Conservation (phyloP, 2,888 invertebrate species). For the Euplexia lucipara region DNA sequence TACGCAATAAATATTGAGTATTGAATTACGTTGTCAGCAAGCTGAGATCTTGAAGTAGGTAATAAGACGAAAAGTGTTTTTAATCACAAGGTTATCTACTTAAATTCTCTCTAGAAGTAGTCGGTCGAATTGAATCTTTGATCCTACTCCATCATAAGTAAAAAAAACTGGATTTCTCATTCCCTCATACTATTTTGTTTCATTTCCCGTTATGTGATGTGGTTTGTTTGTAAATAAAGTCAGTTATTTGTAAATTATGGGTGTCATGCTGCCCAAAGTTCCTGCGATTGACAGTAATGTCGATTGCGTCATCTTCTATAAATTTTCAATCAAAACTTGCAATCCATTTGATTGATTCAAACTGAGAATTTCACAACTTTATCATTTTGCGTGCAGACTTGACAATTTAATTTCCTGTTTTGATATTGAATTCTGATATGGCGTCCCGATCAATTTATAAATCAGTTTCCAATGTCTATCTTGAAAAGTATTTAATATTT, state of each 20-base stretch:
- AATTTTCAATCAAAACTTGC: constrained; percentile 36
- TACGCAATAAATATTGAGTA: too few species aligned
- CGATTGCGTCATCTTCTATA: neutral
- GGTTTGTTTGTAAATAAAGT: too few species aligned
- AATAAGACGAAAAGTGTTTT: too few species aligned
- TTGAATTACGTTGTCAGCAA: neutral
- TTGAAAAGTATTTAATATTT: constrained; percentile 1
- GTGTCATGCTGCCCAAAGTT: neutral
- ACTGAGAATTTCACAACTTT: constrained; percentile 42
- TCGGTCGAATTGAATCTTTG: too few species aligned
- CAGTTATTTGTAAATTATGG: too few species aligned
- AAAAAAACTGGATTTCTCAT: too few species aligned
- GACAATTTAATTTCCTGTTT: constrained; percentile 63
- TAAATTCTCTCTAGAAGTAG: too few species aligned
- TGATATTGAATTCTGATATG: constrained; percentile 51
- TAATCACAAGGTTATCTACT: too few species aligned
- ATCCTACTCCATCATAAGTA: too few species aligned
- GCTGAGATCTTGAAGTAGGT: too few species aligned
- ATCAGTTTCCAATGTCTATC: constrained; percentile 15
- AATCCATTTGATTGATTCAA: constrained; percentile 44
- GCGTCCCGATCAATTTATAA: constrained; percentile 40
- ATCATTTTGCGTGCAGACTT: constrained; percentile 52
- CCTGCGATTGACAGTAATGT: neutral
- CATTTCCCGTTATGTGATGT: too few species aligned
- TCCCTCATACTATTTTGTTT: too few species aligned